These are phyloP conservation scores for Danio choprae DNA, from an alignment of 2,797 vertebrate species.

Conservation along the genomic window DNA sequence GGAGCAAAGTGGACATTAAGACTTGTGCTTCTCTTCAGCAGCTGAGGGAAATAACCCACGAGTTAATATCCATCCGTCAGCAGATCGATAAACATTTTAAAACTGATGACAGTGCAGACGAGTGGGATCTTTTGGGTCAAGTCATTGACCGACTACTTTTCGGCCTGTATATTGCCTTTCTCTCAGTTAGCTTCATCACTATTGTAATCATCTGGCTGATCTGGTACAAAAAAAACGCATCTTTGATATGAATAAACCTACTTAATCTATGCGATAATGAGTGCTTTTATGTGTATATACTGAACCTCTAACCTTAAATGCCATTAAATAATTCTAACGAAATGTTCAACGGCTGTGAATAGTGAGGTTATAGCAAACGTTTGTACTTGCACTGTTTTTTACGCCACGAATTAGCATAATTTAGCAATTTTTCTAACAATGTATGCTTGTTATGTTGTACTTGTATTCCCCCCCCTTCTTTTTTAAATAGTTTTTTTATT, in stretches of 20 bases:
- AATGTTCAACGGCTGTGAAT: not conserved
- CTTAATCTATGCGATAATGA: not conserved
- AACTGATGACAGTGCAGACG: not conserved
- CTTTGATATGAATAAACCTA: slow-evolving; percentile 14
- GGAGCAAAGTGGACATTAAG: no score
- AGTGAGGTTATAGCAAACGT: no score
- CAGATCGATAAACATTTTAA: slow-evolving; percentile 18
- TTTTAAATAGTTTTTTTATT: no score
- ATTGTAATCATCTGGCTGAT: slow-evolving; percentile 25
- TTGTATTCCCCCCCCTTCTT: no score
- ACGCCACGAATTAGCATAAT: not conserved
- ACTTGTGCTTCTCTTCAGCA: not conserved
- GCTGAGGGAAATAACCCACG: slow-evolving; percentile 3
- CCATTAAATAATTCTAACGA: not conserved
- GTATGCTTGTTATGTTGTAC: no score
- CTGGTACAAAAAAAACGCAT: slow-evolving; percentile 12
- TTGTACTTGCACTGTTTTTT: not conserved
- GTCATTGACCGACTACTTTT: slow-evolving; percentile 39
- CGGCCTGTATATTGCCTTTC: slow-evolving; percentile 18
- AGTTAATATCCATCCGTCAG: slow-evolving; percentile 11
- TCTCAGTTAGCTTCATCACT: slow-evolving; percentile 25
- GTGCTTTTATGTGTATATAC: not conserved
- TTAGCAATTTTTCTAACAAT: not conserved
- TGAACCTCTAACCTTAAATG: not conserved
- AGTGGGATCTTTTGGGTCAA: slow-evolving; percentile 29